Base-by-base conservation (phyloP, 2,113 vertebrate species). In the Leuciscus idus region DNA sequence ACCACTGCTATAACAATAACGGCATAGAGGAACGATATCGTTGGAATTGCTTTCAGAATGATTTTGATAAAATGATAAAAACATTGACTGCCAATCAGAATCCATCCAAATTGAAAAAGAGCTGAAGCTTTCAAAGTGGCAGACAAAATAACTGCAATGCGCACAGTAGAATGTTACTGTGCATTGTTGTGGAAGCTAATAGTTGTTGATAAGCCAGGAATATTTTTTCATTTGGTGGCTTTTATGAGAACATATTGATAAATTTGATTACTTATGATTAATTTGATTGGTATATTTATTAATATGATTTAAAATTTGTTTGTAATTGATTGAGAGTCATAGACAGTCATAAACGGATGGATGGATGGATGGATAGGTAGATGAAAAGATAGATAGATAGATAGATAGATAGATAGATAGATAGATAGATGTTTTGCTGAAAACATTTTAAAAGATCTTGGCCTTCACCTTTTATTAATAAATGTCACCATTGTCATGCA, bases 401-500 rank as follows among this genome's bases (percentile, higher is more conserved):
- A 61, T 12, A 28, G 61, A 43, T 11, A 43, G 70, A 43, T 23
- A 21, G 52, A 57, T 30, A 55, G 74, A 77, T 1, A 46, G 70
- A 43, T 12, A 36, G 33, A 39, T 3, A 21, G 75, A 78, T 36
- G 28, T 59, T 36, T 57, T 13, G 6, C 57, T 43, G 6, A 61
- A 61, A 62, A 62, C 30, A 15, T 79, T 59, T 8, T 52, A 28
- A 43, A 46, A 10, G 43, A 52, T 72, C 28, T 72, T 39, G 64
- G 48, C 48, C 50, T 55, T 83, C 19, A 72, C 81, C 33, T 83
- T 72, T 70, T 36, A 23, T 83, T 55, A 83, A 72, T 83, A 55
- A 83, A 57, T 81, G 62, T 80, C 50, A 68, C 33, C 50, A 36
- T 87, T 77, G 64, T 84, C 64, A 57, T 70, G 88, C 82, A 87